Evolutionary conservation across 1,140 invertebrate species (phyloP).

Genomic region (Vanessa tameamea): DNA sequence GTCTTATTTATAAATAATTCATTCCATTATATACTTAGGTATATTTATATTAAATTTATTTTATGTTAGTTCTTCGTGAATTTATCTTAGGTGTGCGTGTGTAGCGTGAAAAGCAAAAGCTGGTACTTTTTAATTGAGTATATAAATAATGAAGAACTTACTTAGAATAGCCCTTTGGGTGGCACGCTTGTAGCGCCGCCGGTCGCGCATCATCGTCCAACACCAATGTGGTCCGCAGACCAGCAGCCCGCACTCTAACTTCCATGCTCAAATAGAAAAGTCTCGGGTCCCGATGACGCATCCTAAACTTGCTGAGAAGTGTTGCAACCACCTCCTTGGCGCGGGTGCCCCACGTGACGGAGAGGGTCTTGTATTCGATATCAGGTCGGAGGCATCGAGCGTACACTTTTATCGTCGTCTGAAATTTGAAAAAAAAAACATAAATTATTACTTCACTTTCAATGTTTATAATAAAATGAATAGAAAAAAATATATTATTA

Average conservation of each 20-base stretch:
- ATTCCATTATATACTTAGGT: too few species aligned
- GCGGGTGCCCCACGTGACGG: conserved; percentile 91
- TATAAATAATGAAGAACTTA: conserved; percentile 57
- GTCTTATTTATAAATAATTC: too few species aligned
- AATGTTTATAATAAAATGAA: background rate
- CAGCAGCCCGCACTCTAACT: conserved; percentile 90
- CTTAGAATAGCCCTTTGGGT: conserved; percentile 94
- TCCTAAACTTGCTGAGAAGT: conserved; percentile 93
- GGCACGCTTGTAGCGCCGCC: conserved; percentile 93
- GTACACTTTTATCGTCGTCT: conserved; percentile 96
- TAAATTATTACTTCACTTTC: background rate
- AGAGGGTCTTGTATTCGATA: conserved; percentile 96
- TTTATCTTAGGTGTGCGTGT: too few species aligned
- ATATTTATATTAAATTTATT: too few species aligned
- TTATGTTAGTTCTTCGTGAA: too few species aligned
- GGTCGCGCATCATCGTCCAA: conserved; percentile 94
- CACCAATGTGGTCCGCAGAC: conserved; percentile 89
- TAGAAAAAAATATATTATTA: too few species aligned
- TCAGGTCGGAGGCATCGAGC: conserved; percentile 92
- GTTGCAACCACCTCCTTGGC: conserved; percentile 92
- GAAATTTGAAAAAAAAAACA: conserved; percentile 68
- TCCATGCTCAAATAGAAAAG: conserved; percentile 97
- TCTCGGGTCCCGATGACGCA: conserved; percentile 94
- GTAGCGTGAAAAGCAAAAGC: background rate
- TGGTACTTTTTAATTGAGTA: too few species aligned